Base-by-base conservation (phyloP, 2,888 invertebrate species). In the Himalopsyche japonica region DNA sequence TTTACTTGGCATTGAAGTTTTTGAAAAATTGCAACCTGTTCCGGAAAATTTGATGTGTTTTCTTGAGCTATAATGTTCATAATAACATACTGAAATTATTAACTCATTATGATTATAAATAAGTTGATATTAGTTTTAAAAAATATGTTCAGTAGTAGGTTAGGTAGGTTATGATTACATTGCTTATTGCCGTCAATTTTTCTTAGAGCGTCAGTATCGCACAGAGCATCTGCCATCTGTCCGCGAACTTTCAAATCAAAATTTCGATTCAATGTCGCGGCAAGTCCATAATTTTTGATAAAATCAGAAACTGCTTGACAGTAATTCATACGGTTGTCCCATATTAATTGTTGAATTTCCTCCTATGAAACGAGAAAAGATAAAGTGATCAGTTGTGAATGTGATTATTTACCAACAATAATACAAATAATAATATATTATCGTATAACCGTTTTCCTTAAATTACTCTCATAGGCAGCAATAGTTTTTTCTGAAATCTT, bases 261-360 rank as follows among this genome's bases (percentile, higher is more conserved):
- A 24, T 81, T 83, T 20, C 64, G 76, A 1, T 86, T 82, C 32
- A 79, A 30, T 34, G 78, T 83, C 15, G 85, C 86, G 3, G 47
- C 76, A 32, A 86, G 47, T 12, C 86, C 86, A 79, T 80, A 82
- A 12, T 77, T 85, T n/a, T 84, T 43, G 30, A 86, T 82, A 49
- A 86, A 87, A n/a, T 77, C 77, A 1, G 30, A n/a, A n/a, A 83
- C 85, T 30, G 49, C 47, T 43, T 84, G 77, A 37, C 85, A 87
- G 80, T 82, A 87, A 20, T 48, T 43, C 37, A 48, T 82, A 64
- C 80, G 80, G 27, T 49, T 57, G 20, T 43, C 49, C 24, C 48
- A 47, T 1, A 70, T 78, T 27, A 24, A 10, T 24, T 47, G 37
- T 34, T 76, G 48, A 12, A 82, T 15, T 24, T 86, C 82, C 20